Percentiles rank a stretch among this genome's conserved stretches.
phyloP scores from a whole-genome alignment of 2,888 invertebrate species.

The Argyresthia goedartella region DNA sequence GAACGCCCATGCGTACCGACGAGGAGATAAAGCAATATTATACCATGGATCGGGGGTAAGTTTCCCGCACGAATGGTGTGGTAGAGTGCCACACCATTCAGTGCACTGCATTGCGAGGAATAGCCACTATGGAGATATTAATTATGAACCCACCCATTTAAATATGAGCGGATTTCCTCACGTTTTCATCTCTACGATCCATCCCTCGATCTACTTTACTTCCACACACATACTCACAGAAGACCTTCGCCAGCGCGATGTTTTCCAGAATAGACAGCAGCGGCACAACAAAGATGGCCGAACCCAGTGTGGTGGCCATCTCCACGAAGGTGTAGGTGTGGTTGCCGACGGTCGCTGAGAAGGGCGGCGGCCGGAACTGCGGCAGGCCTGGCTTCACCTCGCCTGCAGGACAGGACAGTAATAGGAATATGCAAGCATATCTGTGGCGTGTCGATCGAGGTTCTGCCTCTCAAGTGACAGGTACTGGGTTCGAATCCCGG shows the following conservation, averaged over 20 bases:
- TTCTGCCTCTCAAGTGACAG: background rate
- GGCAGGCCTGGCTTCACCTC: constrained; percentile 80
- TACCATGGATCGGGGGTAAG: no score
- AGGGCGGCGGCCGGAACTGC: constrained; percentile 73
- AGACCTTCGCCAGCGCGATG: constrained; percentile 95
- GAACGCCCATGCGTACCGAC: no score
- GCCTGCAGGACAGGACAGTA: constrained; percentile 44
- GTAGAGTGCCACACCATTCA: no score
- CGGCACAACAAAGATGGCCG: constrained; percentile 88
- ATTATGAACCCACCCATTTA: no score
- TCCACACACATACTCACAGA: constrained; percentile 55
- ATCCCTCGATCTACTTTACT: no score
- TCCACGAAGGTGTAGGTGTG: constrained; percentile 75
- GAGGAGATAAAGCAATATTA: no score
- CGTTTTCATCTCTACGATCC: no score
- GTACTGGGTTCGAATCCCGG: background rate
- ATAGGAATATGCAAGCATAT: background rate
- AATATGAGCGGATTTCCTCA: no score
- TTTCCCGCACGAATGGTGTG: no score
- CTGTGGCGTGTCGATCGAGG: background rate
- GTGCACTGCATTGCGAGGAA: no score
- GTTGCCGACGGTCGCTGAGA: constrained; percentile 75
- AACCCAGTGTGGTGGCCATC: constrained; percentile 85
- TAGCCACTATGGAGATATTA: no score
- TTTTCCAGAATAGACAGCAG: constrained; percentile 92